Evolutionary conservation across 1,140 invertebrate species (phyloP).

Genomic region (Armadillidium nasatum): DNA sequence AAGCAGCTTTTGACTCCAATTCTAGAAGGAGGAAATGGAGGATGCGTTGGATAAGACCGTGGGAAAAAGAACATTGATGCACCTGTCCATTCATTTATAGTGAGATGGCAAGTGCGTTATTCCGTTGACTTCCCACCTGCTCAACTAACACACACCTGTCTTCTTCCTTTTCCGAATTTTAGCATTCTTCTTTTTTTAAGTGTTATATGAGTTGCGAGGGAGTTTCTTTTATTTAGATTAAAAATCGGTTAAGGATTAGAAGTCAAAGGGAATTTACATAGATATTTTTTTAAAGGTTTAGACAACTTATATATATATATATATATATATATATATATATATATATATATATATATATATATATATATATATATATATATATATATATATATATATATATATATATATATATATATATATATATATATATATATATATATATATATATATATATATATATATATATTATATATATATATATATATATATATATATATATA

Average conservation of each 20-base stretch:
- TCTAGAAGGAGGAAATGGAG: neutral
- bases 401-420: too few relatives aligned
- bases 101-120: conserved; percentile 7
- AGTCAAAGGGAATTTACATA: neutral
- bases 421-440: too few relatives aligned
- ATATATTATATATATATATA: too few relatives aligned
- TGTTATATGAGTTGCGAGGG: too few relatives aligned
- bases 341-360: conserved; percentile 10
- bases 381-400: too few relatives aligned
- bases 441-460: too few relatives aligned
- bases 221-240: too few relatives aligned
- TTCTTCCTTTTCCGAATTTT: too few relatives aligned
- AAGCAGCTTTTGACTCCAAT: neutral
- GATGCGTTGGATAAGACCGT: neutral
- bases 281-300: neutral
- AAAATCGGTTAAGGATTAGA: too few relatives aligned
- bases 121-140: conserved; percentile 2
- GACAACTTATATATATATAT: neutral
- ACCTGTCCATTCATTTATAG: neutral
- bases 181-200: too few relatives aligned
- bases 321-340: conserved; percentile 15
- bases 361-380: neutral
- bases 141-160: neutral
- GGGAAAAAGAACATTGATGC: neutral
- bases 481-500: too few relatives aligned